These are phyloP conservation scores for Epizoanthus stellaris DNA, from an alignment of 92 coral and sea anemone species.

Conservation along the genomic window DNA sequence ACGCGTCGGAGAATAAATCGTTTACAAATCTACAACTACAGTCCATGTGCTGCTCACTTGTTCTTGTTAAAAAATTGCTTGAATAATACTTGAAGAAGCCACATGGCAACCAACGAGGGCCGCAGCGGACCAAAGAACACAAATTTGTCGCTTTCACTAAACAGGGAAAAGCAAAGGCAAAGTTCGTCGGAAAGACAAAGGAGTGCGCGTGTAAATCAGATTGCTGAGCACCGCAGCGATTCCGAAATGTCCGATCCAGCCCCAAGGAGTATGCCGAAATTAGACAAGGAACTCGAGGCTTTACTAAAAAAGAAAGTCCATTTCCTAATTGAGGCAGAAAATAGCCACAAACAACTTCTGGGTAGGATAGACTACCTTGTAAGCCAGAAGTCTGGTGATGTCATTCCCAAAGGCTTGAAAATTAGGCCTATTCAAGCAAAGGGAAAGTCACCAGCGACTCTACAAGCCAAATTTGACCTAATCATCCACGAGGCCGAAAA, in stretches of 20 bases:
- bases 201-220: conserved; percentile 24
- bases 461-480: conserved; percentile 53
- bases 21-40: too few species aligned
- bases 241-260: conserved; percentile 2
- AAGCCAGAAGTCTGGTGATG: background rate
- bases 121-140: conserved; percentile 27
- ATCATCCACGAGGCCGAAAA: conserved; percentile 35
- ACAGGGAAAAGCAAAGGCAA: conserved; percentile 8
- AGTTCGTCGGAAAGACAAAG: conserved; percentile 34
- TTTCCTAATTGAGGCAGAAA: conserved; percentile 32
- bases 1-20: too few species aligned
- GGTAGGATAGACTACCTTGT: conserved; percentile 17
- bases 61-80: conserved; percentile 39
- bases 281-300: conserved; percentile 34
- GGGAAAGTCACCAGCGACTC: conserved; percentile 32
- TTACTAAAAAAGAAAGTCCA: conserved; percentile 48
- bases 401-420: conserved; percentile 24
- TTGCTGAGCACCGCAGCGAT: conserved; percentile 34
- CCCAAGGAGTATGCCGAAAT: conserved; percentile 5
- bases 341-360: conserved; percentile 21
- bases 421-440: conserved; percentile 19
- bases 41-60: too few species aligned
- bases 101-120: conserved; percentile 47
- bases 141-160: conserved; percentile 16
- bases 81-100: conserved; percentile 47